Percentiles rank a stretch among this genome's conserved stretches.
phyloP scores from a whole-genome alignment of 1,140 invertebrate species.

The Drosophila sechellia region DNA sequence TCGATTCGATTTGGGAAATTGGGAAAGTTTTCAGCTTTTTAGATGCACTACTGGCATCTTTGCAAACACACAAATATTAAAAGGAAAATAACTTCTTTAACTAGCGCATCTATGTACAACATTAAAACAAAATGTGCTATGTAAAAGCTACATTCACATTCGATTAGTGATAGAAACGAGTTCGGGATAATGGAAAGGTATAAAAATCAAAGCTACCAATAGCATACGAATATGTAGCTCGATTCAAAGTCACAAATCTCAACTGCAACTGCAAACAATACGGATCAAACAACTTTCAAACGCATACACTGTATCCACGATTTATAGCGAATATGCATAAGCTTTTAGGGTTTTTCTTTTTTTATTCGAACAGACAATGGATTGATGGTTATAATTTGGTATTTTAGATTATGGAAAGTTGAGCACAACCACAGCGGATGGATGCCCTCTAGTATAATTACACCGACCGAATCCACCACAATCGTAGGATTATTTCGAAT shows the following conservation, averaged over 20 bases:
- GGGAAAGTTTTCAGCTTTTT: too few species aligned
- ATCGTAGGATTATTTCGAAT: not conserved
- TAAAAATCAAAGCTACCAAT: slow-evolving; percentile 7
- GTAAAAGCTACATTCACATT: slow-evolving; percentile 17
- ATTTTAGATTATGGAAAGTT: not conserved
- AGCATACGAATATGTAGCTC: slow-evolving; percentile 2
- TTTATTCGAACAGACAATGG: slow-evolving; percentile 6
- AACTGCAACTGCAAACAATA: slow-evolving; percentile 26
- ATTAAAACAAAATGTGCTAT: slow-evolving; percentile 14
- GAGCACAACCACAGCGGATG: slow-evolving; percentile 4
- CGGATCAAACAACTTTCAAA: slow-evolving; percentile 25
- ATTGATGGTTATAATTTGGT: slow-evolving; percentile 18
- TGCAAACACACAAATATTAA: slow-evolving; percentile 17
- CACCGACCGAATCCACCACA: not conserved
- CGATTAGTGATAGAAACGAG: slow-evolving; percentile 6
- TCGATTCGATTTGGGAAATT: too few species aligned
- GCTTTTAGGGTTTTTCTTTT: not conserved
- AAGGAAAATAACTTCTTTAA: slow-evolving; percentile 11
- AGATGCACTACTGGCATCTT: not conserved
- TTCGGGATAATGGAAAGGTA: slow-evolving; percentile 3
- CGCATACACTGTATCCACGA: slow-evolving; percentile 23
- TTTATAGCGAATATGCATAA: slow-evolving; percentile 8
- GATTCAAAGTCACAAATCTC: slow-evolving; percentile 5
- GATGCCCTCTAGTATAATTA: slow-evolving; percentile 4
- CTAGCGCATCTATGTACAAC: slow-evolving; percentile 25